Base-by-base conservation (phyloP, 1,140 invertebrate species). In the Oryctes rhinoceros region DNA sequence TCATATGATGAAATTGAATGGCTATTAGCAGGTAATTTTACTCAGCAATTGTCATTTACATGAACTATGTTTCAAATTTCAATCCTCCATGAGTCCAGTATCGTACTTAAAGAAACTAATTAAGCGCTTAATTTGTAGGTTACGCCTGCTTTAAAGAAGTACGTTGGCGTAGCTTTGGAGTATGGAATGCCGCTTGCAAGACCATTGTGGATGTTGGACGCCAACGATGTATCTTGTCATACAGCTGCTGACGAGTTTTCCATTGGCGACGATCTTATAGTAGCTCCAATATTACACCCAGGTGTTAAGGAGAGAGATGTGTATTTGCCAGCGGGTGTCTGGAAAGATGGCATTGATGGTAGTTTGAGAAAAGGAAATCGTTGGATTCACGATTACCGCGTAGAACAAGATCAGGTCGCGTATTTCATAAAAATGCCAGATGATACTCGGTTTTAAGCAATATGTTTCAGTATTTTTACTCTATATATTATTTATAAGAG, bases 201-300 rank as follows among this genome's bases (percentile, higher is more conserved):
- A 1, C 97, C 97, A 0, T 88, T 99, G 15, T 98, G 97, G 96
- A 96, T 98, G 94, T 89, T 96, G 39, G 94, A 96, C 80, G 95
- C 96, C 0, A 90, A 92, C 0, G 96, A 98, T 88, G 88, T 91
- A 0, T 92, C 93, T 0, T 95, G 96, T 71, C 92, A 95, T 39
- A 90, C 91, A 0, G 93, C 97, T 3, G 91, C 92, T 49, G 96
- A 97, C 84, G 94, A 99, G 86, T 99, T 98, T 88, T 93, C 95
- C 0, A 91, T 99, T 0, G 97, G 97, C 0, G 93, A 97, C 82
- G 94, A 97, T 84, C 89, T 98, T 0, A 94, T 99, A 13, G 97
- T 98, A 0, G 97, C 97, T 0, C 97, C 97, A 0, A 92, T 99
- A 48, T 85, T 98, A 4, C 90, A 94, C 71, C 82, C 83, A 2